Evolutionary conservation across 1,140 invertebrate species (phyloP).

Genomic region (Homarus americanus): DNA sequence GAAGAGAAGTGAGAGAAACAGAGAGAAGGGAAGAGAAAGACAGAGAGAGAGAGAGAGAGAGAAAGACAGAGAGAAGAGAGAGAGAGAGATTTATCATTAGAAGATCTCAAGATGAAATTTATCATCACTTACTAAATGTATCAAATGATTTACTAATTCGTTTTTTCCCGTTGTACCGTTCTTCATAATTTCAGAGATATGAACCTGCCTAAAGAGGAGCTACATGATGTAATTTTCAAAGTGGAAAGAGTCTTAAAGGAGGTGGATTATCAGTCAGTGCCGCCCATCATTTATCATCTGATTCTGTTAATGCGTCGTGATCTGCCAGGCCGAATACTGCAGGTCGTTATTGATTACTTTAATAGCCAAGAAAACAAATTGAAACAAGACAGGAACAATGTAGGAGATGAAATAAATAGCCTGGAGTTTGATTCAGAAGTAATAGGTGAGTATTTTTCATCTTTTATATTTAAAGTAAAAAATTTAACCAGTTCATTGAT

Average conservation of each 20-base stretch:
- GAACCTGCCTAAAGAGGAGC: slow-evolving; percentile 77
- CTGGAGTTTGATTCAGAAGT: slow-evolving; percentile 39
- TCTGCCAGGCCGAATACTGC: slow-evolving; percentile 48
- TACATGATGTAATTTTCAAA: slow-evolving; percentile 79
- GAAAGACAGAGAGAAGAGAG: too few relatives aligned
- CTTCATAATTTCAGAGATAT: slow-evolving; percentile 76
- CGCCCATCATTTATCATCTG: slow-evolving; percentile 78
- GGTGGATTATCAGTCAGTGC: slow-evolving; percentile 78
- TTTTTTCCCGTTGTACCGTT: background rate
- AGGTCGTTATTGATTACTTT: slow-evolving; percentile 66
- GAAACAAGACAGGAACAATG: slow-evolving; percentile 4
- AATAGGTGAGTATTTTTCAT: slow-evolving; percentile 29
- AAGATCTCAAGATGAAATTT: too few relatives aligned
- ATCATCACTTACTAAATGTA: too few relatives aligned
- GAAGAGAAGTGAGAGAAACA: too few relatives aligned
- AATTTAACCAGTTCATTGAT: too few relatives aligned
- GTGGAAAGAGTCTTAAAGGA: slow-evolving; percentile 77
- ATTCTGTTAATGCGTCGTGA: slow-evolving; percentile 75
- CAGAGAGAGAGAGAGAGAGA: too few relatives aligned
- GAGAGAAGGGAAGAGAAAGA: too few relatives aligned
- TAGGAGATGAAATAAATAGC: background rate
- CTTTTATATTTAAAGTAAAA: too few relatives aligned
- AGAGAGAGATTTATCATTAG: too few relatives aligned
- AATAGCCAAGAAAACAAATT: slow-evolving; percentile 63
- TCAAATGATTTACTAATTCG: too few relatives aligned